Evolutionary conservation across 1,140 invertebrate species (phyloP).

Genomic region (Macrosteles quadrilineatus): DNA sequence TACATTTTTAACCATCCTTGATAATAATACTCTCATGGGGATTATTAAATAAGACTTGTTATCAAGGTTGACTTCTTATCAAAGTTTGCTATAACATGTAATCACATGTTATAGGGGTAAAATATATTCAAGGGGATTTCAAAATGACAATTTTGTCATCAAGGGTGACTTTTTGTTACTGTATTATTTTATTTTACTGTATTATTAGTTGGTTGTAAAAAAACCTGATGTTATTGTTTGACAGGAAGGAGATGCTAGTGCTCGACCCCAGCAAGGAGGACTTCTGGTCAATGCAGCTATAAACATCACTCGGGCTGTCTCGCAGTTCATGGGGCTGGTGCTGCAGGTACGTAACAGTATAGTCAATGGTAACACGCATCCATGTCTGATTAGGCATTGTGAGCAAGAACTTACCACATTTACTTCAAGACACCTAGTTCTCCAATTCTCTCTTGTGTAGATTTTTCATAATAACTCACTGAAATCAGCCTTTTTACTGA

Average conservation of each 20-base stretch:
- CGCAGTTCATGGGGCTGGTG: constrained; percentile 70
- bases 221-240: not conserved
- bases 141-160: too few relatives aligned
- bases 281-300: constrained; percentile 65
- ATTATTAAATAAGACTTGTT: too few relatives aligned
- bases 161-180: too few relatives aligned
- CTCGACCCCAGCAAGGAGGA: constrained; percentile 9
- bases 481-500: not conserved
- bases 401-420: not conserved
- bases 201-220: too few relatives aligned
- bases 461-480: not conserved
- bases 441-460: constrained; percentile 9
- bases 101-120: too few relatives aligned
- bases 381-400: constrained; percentile 26
- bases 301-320: constrained; percentile 69
- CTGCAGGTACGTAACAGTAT: constrained; percentile 62
- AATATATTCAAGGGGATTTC: too few relatives aligned
- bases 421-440: not conserved
- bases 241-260: constrained; percentile 9
- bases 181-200: too few relatives aligned
- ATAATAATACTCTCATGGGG: too few relatives aligned
- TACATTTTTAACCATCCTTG: too few relatives aligned
- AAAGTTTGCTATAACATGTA: too few relatives aligned
- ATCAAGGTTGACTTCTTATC: too few relatives aligned
- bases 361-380: constrained; percentile 9